Evolutionary conservation across 2,888 invertebrate species (phyloP).

Genomic region (Noctuana brunneofusca): DNA sequence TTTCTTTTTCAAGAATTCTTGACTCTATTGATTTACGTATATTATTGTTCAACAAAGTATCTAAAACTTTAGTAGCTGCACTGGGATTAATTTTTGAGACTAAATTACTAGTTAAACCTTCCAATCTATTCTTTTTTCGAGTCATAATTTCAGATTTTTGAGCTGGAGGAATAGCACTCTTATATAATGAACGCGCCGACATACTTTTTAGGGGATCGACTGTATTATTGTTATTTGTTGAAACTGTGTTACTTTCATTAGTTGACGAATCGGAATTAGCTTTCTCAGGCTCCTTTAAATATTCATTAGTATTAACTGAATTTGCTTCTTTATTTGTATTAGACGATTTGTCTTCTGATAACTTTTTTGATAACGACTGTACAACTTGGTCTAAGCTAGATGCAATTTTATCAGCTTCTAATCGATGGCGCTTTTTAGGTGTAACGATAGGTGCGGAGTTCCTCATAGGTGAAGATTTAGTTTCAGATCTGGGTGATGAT

Average conservation of each 20-base stretch:
- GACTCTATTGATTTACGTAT: constrained; percentile 79
- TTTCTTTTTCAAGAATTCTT: constrained; percentile 75
- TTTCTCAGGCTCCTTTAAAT: constrained; percentile 52
- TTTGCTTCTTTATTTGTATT: constrained; percentile 55
- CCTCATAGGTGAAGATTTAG: constrained; percentile 64
- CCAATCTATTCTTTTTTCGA: constrained; percentile 84
- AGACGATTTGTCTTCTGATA: constrained; percentile 68
- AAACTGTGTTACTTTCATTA: constrained; percentile 42
- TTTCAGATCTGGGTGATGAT: constrained; percentile 66
- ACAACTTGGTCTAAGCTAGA: constrained; percentile 75
- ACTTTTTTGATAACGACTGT: constrained; percentile 75
- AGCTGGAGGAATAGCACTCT: constrained; percentile 74
- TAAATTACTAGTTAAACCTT: constrained; percentile 83
- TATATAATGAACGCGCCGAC: constrained; percentile 76
- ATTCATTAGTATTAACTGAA: constrained; percentile 62
- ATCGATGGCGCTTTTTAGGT: constrained; percentile 88
- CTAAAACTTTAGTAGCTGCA: constrained; percentile 78
- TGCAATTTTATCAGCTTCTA: constrained; percentile 83
- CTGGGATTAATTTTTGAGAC: constrained; percentile 84
- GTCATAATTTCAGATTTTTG: constrained; percentile 83
- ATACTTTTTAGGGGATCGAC: constrained; percentile 75
- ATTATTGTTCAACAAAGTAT: constrained; percentile 77
- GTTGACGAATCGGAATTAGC: constrained; percentile 38
- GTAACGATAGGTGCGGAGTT: constrained; percentile 83
- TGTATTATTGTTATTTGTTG: constrained; percentile 50